These are phyloP conservation scores for Tridacna crocea DNA, from an alignment of 2,888 invertebrate species.

Conservation along the genomic window DNA sequence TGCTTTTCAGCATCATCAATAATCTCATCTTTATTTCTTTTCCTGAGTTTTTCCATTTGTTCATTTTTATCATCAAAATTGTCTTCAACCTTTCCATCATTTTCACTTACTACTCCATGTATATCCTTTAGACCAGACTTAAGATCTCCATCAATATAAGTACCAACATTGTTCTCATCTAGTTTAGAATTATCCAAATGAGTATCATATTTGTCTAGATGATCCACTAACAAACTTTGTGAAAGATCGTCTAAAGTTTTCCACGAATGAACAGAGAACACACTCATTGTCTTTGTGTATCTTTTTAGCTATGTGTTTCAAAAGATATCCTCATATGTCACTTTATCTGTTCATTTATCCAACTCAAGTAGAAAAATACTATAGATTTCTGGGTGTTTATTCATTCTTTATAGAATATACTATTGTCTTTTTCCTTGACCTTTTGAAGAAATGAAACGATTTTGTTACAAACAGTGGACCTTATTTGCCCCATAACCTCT, in stretches of 20 bases:
- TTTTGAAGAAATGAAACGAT: too few relatives aligned
- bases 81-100: background rate
- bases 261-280: constrained; percentile 46
- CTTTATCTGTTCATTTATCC: background rate
- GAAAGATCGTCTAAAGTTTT: constrained; percentile 47
- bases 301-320: background rate
- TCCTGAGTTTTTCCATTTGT: background rate
- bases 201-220: constrained; percentile 18
- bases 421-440: too few relatives aligned
- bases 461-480: too few relatives aligned
- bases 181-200: background rate
- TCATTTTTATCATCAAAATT: background rate
- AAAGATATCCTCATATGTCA: background rate
- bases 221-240: constrained; percentile 13
- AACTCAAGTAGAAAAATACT: background rate
- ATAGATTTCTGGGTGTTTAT: background rate
- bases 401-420: too few relatives aligned
- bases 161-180: background rate
- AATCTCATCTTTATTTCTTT: background rate
- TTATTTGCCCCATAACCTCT: too few relatives aligned
- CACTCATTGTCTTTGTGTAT: constrained; percentile 3
- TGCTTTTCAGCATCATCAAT: background rate
- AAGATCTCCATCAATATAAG: background rate
- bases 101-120: background rate
- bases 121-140: background rate